These are phyloP conservation scores for Sebastes taczanowskii DNA, from an alignment of 2,797 vertebrate species.

Conservation along the genomic window DNA sequence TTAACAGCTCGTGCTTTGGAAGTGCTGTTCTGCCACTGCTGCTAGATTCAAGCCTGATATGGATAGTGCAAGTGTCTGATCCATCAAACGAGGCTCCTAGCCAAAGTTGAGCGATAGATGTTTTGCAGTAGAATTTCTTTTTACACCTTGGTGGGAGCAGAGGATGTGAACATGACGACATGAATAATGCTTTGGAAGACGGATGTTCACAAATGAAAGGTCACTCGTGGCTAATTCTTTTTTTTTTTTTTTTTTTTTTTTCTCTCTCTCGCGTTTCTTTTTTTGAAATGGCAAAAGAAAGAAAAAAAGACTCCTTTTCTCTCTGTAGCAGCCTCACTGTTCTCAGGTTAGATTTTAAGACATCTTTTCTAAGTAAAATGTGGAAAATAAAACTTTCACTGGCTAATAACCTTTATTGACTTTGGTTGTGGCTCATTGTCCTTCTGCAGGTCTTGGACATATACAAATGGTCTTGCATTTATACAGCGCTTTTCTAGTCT, in stretches of 20 bases:
- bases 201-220: constrained; percentile 65
- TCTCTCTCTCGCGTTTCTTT: constrained; percentile 18
- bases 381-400: constrained; percentile 75
- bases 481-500: no score
- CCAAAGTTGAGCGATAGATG: constrained; percentile 58
- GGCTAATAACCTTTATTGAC: constrained; percentile 43
- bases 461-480: no score
- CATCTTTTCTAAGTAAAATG: constrained; percentile 77
- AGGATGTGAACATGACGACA: constrained; percentile 56
- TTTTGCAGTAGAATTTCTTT: constrained; percentile 51
- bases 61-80: constrained; percentile 58
- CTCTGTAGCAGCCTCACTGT: constrained; percentile 75
- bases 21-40: constrained; percentile 54
- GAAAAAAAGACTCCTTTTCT: constrained; percentile 23
- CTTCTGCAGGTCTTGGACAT: not conserved
- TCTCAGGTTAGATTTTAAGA: constrained; percentile 80
- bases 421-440: constrained; percentile 48
- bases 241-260: constrained; percentile 1
- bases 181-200: constrained; percentile 52
- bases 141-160: constrained; percentile 40
- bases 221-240: constrained; percentile 59
- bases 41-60: constrained; percentile 49
- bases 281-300: constrained; percentile 63
- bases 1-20: constrained; percentile 65
- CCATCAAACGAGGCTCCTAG: constrained; percentile 53